These are phyloP conservation scores for Drosophila azteca DNA, from an alignment of 1,140 invertebrate species.

Conservation along the genomic window DNA sequence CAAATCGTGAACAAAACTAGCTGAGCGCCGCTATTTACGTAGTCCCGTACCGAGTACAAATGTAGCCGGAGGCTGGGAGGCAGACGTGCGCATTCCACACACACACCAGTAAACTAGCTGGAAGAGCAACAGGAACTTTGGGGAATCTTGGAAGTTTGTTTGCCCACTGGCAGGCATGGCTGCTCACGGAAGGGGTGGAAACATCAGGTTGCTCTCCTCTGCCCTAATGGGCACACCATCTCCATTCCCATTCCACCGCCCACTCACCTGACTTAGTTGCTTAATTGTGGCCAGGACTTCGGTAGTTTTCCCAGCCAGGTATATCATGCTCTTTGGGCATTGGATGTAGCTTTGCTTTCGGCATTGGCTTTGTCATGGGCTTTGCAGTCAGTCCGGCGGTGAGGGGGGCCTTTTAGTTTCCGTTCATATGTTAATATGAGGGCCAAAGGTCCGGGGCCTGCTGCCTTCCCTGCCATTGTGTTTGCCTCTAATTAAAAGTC, in stretches of 20 bases:
- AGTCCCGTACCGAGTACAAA: constrained; percentile 29
- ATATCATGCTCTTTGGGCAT: constrained; percentile 26
- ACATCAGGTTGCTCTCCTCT: background rate
- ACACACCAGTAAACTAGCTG: constrained; percentile 1
- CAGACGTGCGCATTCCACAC: constrained; percentile 25
- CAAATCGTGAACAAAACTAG: constrained; percentile 34
- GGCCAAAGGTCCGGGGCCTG: constrained; percentile 48
- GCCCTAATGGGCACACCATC: constrained; percentile 17
- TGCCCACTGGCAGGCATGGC: constrained; percentile 39
- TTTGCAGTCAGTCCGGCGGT: constrained; percentile 47
- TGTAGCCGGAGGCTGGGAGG: constrained; percentile 38
- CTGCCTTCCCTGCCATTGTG: constrained; percentile 30
- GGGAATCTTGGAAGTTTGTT: constrained; percentile 58
- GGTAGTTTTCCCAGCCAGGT: constrained; percentile 25
- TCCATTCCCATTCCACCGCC: background rate
- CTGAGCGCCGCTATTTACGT: constrained; percentile 29
- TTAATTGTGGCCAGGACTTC: constrained; percentile 62
- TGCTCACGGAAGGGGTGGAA: constrained; percentile 29
- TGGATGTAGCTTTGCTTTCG: constrained; percentile 14
- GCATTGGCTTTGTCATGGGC: constrained; percentile 28
- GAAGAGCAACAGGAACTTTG: constrained; percentile 52
- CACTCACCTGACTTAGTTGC: constrained; percentile 41
- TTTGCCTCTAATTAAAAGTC: constrained; percentile 77
- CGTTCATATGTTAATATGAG: constrained; percentile 78
- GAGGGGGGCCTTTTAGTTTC: constrained; percentile 41